A percentile compares a stretch with the other conserved stretches of the same genome.
phyloP scores from a whole-genome alignment of 2,888 invertebrate species.

The Drosophila vallismaia region DNA sequence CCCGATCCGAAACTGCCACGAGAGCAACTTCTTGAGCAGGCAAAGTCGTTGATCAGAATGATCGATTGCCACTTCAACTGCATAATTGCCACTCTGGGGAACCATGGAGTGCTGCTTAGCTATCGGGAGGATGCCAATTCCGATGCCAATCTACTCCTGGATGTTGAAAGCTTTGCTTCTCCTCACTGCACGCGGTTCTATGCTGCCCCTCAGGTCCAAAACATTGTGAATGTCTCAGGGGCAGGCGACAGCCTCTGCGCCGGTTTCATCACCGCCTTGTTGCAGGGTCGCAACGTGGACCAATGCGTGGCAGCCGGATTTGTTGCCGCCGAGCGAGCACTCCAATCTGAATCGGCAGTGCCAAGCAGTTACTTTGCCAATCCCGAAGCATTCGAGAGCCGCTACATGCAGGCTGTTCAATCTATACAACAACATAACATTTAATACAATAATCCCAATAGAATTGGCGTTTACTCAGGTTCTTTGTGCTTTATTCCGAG shows the following conservation, averaged over 20 bases:
- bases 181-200: slow-evolving; percentile 62
- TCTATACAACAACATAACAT: slow-evolving; percentile 48
- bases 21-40: slow-evolving; percentile 62
- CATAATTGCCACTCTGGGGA: slow-evolving; percentile 87
- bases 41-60: slow-evolving; percentile 77
- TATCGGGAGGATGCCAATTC: slow-evolving; percentile 56
- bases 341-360: slow-evolving; percentile 87
- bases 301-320: slow-evolving; percentile 87
- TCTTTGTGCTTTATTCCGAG: slow-evolving; percentile 19
- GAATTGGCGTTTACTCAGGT: slow-evolving; percentile 33
- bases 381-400: slow-evolving; percentile 42
- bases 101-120: slow-evolving; percentile 86
- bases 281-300: slow-evolving; percentile 85
- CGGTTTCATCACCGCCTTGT: slow-evolving; percentile 88
- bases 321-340: slow-evolving; percentile 86
- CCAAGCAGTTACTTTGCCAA: slow-evolving; percentile 83
- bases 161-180: slow-evolving; percentile 25
- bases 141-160: slow-evolving; percentile 31
- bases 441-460: slow-evolving; percentile 6
- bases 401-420: slow-evolving; percentile 40
- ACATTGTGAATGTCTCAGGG: slow-evolving; percentile 90
- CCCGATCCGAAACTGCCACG: slow-evolving; percentile 27
- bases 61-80: slow-evolving; percentile 85
- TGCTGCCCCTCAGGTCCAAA: slow-evolving; percentile 62
- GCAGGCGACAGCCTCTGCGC: slow-evolving; percentile 92